Percentiles rank a stretch among this genome's conserved stretches.
These are phyloP conservation scores for Pristionchus japonicus DNA, from an alignment of 2,888 invertebrate species.

Conservation along the genomic window DNA sequence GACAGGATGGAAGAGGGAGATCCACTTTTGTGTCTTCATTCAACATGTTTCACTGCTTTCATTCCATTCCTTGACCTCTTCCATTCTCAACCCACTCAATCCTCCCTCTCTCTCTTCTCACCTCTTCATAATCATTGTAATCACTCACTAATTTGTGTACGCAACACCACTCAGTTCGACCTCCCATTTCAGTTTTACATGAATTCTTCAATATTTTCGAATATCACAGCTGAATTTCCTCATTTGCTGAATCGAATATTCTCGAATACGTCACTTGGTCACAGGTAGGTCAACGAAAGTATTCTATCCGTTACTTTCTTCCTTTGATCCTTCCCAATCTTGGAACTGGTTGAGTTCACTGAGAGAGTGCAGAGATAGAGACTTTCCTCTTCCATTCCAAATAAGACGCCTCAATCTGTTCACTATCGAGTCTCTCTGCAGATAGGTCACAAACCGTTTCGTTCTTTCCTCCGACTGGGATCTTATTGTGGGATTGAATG, in stretches of 20 bases:
- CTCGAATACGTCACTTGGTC: conserved; percentile 72
- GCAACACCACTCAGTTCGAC: not conserved
- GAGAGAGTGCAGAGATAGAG: conserved; percentile 9
- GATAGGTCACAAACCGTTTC: not conserved
- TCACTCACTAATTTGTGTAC: not conserved
- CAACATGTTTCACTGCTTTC: not conserved
- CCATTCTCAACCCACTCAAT: conserved; percentile 4
- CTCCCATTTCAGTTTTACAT: not conserved
- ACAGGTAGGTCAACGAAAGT: conserved; percentile 57
- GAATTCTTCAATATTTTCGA: not conserved
- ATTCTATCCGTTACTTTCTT: not conserved
- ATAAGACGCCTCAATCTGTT: not conserved
- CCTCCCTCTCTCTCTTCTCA: not conserved
- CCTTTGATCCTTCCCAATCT: not conserved
- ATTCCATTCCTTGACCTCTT: not conserved
- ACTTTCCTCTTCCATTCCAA: not conserved
- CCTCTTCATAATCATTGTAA: not conserved
- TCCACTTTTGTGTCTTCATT: not conserved
- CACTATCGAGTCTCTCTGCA: not conserved
- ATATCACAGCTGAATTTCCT: not conserved
- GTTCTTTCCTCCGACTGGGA: not conserved
- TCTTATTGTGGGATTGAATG: not conserved
- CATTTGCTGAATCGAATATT: conserved; percentile 62
- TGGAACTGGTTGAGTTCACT: conserved; percentile 3
- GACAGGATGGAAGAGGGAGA: not conserved